Percentiles rank a stretch among this genome's conserved stretches.
These are phyloP conservation scores for Origma solitaria DNA, from an alignment of 2,113 vertebrate species.

Conservation along the genomic window DNA sequence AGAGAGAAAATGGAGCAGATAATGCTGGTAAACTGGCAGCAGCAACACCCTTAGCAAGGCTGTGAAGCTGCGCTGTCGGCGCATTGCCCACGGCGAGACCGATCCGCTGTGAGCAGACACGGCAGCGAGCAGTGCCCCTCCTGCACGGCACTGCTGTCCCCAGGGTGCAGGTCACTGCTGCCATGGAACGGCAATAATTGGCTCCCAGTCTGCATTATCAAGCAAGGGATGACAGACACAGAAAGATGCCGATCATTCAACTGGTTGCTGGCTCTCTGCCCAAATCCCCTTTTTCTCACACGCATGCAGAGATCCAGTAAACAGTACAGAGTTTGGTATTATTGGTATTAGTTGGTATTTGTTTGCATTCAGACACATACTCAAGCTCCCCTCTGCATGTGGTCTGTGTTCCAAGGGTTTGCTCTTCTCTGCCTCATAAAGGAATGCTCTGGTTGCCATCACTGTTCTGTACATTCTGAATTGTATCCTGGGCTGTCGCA, in stretches of 20 bases:
- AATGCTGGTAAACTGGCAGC: neutral
- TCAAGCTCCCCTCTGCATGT: neutral
- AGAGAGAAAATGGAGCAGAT: neutral
- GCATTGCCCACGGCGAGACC: neutral
- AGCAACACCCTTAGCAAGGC: neutral
- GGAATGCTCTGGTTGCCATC: neutral
- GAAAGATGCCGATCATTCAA: neutral
- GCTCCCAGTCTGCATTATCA: neutral
- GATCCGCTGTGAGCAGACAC: accelerated
- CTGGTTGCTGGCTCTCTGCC: neutral
- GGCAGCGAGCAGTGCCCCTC: neutral
- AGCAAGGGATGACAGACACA: neutral
- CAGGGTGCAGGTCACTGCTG: neutral
- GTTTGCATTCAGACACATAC: neutral
- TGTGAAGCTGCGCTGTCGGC: accelerated
- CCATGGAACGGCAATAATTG: neutral
- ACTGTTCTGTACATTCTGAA: neutral
- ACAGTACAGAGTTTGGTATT: neutral
- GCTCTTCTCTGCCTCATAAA: neutral
- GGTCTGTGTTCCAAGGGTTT: neutral
- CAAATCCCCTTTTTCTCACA: constrained; percentile 4
- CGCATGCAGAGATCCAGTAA: neutral
- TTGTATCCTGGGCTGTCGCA: neutral
- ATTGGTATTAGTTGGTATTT: neutral
- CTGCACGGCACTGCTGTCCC: neutral